Percentiles rank a stretch among this genome's conserved stretches.
These are phyloP conservation scores for Pteronura brasiliensis DNA, from an alignment of 2,113 vertebrate species.

Conservation along the genomic window DNA sequence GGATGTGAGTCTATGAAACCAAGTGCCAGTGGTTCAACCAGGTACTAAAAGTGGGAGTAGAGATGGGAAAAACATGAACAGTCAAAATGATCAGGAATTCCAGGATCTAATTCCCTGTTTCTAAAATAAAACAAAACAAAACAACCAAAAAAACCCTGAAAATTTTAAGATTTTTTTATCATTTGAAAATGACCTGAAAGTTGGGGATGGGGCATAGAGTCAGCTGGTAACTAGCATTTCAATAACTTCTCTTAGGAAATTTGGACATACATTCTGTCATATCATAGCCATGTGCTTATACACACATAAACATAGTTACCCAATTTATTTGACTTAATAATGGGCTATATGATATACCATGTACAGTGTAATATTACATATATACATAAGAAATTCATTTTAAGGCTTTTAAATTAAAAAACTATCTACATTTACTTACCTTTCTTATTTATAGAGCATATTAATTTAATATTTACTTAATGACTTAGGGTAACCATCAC, in stretches of 20 bases:
- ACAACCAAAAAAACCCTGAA: not conserved
- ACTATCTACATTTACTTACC: not conserved
- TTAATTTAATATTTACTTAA: conserved; percentile 23
- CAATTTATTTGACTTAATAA: not conserved
- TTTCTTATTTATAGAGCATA: not conserved
- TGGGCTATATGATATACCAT: not conserved
- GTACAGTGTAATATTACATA: not conserved
- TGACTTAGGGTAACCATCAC: not conserved
- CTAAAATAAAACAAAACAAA: not conserved
- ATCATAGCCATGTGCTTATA: not conserved
- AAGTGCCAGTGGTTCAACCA: not conserved
- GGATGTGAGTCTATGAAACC: not conserved
- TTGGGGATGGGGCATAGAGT: not conserved
- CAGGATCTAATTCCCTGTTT: not conserved
- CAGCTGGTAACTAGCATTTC: not conserved
- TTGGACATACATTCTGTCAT: not conserved
- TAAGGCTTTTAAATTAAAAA: conserved; percentile 10
- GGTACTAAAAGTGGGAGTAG: not conserved
- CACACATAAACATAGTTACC: not conserved
- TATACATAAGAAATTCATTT: not conserved
- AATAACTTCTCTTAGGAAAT: not conserved
- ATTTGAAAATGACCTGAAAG: not conserved
- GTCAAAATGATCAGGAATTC: not conserved
- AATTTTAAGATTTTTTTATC: not conserved
- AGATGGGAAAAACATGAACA: not conserved